A percentile compares a stretch with the other conserved stretches of the same genome.
These are phyloP conservation scores for Leptinotarsa texana DNA, from an alignment of 1,140 invertebrate genomes.

Conservation along the genomic window DNA sequence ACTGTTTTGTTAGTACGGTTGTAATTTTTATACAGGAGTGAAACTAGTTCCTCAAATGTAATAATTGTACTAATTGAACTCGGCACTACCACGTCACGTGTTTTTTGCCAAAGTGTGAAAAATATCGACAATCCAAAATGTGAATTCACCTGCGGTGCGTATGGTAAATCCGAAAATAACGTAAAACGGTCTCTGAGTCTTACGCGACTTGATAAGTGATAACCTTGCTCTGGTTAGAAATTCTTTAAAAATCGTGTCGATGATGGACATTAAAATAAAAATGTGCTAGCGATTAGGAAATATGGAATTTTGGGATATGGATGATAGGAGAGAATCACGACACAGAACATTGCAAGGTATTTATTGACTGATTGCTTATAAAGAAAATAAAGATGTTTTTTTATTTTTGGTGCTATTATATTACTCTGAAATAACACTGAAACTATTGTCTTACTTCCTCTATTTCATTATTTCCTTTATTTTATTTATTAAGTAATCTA, in stretches of 20 bases:
- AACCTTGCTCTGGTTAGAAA: no score
- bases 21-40: slow-evolving; percentile 11
- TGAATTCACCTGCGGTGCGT: no score
- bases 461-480: no score
- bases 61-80: slow-evolving; percentile 9
- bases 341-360: slow-evolving; percentile 42
- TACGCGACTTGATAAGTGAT: no score
- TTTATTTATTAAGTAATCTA: no score
- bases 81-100: not conserved
- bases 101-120: not conserved
- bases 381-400: no score
- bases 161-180: no score
- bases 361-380: not conserved
- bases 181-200: no score
- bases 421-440: no score
- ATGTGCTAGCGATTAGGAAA: slow-evolving; percentile 41
- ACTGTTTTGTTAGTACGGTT: not conserved
- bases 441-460: no score
- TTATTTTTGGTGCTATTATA: no score
- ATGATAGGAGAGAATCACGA: slow-evolving; percentile 47
- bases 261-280: slow-evolving; percentile 5
- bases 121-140: not conserved
- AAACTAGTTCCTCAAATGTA: not conserved
- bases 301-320: slow-evolving; percentile 55
- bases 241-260: no score